A percentile compares a stretch with the other conserved stretches of the same genome.
Conservation (phyloP, 2,888 invertebrate genomes). For the Zootermopsis nevadensis region DNA sequence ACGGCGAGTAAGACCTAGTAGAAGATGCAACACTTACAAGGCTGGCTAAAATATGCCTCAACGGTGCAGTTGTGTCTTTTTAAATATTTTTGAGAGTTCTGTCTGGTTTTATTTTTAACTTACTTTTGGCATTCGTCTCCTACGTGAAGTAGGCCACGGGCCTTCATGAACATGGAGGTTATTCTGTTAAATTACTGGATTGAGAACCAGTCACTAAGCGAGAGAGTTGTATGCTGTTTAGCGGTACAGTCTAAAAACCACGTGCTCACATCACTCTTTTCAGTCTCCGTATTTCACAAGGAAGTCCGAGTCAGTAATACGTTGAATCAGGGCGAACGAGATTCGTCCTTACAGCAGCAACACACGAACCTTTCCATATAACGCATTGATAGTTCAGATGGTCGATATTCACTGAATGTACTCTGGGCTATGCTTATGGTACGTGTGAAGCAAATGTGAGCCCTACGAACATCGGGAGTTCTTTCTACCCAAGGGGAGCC, state of each 20-base stretch:
- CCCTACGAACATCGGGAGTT: conserved; percentile 35
- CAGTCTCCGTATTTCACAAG: conserved; percentile 2
- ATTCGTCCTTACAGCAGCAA: conserved; percentile 38
- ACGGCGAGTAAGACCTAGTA: background rate
- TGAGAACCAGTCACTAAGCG: background rate
- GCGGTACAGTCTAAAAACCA: background rate
- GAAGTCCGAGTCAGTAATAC: conserved; percentile 36
- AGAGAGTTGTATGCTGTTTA: background rate
- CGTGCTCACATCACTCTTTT: conserved; percentile 27
- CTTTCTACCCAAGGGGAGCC: conserved; percentile 44
- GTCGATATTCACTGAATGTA: conserved; percentile 7
- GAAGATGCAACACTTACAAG: background rate
- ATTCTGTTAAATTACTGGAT: too few relatives aligned
- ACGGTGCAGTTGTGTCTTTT: too few relatives aligned
- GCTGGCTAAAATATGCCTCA: background rate
- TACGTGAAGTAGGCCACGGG: background rate
- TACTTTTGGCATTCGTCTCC: too few relatives aligned
- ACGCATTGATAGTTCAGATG: conserved; percentile 34
- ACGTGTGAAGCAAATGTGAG: conserved; percentile 27
- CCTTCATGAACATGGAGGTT: too few relatives aligned
- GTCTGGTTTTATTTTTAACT: too few relatives aligned
- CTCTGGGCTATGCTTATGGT: background rate
- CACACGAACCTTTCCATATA: conserved; percentile 26
- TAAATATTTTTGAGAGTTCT: too few relatives aligned
- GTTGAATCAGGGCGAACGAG: conserved; percentile 31